Base-by-base conservation (phyloP, 2,113 vertebrate genomes). In the Marcusenius ussheri region DNA sequence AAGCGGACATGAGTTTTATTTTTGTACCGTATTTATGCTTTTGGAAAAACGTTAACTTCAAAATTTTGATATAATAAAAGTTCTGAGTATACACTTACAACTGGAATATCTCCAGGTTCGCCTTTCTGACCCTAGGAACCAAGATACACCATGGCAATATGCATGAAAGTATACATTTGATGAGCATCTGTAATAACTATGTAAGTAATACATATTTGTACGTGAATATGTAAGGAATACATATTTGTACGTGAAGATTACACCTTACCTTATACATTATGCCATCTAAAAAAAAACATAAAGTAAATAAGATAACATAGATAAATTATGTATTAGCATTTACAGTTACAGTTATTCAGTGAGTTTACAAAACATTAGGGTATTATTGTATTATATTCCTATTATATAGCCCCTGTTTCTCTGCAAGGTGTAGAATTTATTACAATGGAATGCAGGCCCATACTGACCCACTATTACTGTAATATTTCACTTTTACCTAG, bases 41-140 rank as follows among this genome's bases (percentile, higher is more conserved):
- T 49, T 46, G 21, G n/a, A 24, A 49, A 46, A 85, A n/a, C 2
- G 2, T 27, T 66, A 66, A 31, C 0, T 85, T 11, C 46, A 85
- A 24, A 27, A 85, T 49, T 66, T 45, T 15, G 19, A n/a, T 88
- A 19, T 27, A 21, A n/a, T 62, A 27, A 62, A 62, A 42, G 35
- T 66, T 45, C 1, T 4, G 35, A 62, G 35, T 27, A 87, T n/a
- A 66, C 49, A 97, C 97, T 97, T 95, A 99, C 98, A 90, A 95
- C 70, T 91, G 98, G 98, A 58, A 99, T 98, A 90, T 97, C 93
- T 90, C 98, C 98, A n/a, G 98, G 98, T 92, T 99, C 98, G 92
- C 98, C 98, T 94, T 99, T 99, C 94, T 97, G 97, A 91, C 98
- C 98, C 98, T 99, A 89, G 19, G 88, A 85, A 89, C 31, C 58